phyloP scores from a whole-genome alignment of 2,888 invertebrate species.

The Junonia oenone region DNA sequence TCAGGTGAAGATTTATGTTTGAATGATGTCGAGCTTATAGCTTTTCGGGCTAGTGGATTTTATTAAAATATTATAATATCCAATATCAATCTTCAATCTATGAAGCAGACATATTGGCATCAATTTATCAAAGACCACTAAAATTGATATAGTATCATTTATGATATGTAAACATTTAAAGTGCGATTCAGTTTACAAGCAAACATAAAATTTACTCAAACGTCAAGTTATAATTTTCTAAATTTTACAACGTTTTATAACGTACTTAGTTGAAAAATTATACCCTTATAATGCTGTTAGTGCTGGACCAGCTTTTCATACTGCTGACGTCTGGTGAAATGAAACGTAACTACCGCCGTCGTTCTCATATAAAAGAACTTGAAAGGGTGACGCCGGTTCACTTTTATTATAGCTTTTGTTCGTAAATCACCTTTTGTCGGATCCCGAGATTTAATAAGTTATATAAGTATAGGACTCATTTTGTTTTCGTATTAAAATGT shows the following conservation, averaged over 20 bases:
- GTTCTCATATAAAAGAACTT: slow-evolving; percentile 25
- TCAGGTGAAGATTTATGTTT: too few relatives aligned
- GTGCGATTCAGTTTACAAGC: too few relatives aligned
- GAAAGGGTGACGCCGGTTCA: slow-evolving; percentile 27
- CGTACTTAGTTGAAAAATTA: slow-evolving; percentile 18
- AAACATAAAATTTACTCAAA: neutral
- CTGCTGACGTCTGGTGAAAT: slow-evolving; percentile 22
- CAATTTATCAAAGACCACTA: too few relatives aligned
- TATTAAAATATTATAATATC: too few relatives aligned
- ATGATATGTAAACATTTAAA: too few relatives aligned
- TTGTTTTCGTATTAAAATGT: neutral
- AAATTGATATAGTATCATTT: too few relatives aligned
- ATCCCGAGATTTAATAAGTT: slow-evolving; percentile 22
- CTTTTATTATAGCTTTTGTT: slow-evolving; percentile 28
- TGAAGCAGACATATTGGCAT: too few relatives aligned
- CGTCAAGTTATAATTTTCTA: neutral
- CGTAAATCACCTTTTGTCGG: slow-evolving; percentile 27
- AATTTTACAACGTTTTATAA: neutral
- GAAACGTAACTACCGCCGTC: slow-evolving; percentile 23
- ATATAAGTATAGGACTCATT: slow-evolving; percentile 7
- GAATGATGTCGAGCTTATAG: too few relatives aligned
- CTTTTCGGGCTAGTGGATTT: too few relatives aligned
- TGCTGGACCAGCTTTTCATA: slow-evolving; percentile 13
- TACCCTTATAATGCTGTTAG: slow-evolving; percentile 18
- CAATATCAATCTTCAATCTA: too few relatives aligned